These are phyloP conservation scores for Hyles vespertilio DNA, from an alignment of 1,140 invertebrate genomes.

Conservation along the genomic window DNA sequence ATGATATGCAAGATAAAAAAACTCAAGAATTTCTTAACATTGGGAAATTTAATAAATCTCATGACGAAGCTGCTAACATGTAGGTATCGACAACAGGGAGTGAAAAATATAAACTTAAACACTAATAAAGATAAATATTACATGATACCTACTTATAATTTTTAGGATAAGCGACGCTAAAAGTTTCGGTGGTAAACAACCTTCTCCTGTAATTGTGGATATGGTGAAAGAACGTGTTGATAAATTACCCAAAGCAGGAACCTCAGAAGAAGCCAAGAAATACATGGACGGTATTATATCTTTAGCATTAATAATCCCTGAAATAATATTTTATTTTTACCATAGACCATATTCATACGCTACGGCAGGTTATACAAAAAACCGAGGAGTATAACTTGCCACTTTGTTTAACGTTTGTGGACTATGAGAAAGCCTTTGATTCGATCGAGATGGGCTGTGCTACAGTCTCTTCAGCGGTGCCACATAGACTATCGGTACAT, in stretches of 20 bases:
- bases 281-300: conserved; percentile 21
- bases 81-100: conserved; percentile 10
- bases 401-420: no score
- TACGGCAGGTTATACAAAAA: no score
- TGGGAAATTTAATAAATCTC: conserved; percentile 42
- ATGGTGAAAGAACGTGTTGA: conserved; percentile 17
- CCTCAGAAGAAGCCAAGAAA: conserved; percentile 3
- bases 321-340: background rate
- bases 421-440: no score
- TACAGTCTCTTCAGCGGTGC: no score
- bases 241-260: conserved; percentile 6
- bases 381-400: no score
- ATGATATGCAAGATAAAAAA: conserved; percentile 38
- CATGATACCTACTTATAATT: background rate
- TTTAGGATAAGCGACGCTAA: conserved; percentile 18
- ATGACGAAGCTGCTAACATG: conserved; percentile 42
- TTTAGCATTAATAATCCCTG: background rate
- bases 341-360: no score
- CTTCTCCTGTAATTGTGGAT: conserved; percentile 18
- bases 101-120: background rate
- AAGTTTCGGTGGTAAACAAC: conserved; percentile 19
- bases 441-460: no score
- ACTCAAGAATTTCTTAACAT: conserved; percentile 38
- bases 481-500: no score
- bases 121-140: background rate